These are phyloP conservation scores for Epinephelus cyanopodus DNA, from an alignment of 2,113 vertebrate genomes.

Conservation along the genomic window DNA sequence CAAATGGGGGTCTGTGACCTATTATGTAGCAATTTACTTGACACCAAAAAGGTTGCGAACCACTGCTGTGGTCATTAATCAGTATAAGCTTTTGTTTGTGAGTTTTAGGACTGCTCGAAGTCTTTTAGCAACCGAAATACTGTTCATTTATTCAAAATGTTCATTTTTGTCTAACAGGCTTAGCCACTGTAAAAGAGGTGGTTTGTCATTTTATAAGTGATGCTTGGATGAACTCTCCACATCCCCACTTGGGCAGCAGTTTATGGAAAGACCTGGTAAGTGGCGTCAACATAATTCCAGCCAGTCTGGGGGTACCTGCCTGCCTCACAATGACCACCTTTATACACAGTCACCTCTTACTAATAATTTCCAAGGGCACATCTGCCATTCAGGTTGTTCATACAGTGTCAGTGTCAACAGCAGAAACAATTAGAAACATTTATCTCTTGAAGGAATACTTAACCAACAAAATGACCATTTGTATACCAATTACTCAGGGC, in stretches of 20 bases:
- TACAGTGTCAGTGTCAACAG: neutral
- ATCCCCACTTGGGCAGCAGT: conserved; percentile 34
- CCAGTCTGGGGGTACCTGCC: conserved; percentile 18
- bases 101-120: neutral
- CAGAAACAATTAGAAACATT: neutral
- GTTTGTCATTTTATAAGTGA: conserved; percentile 10
- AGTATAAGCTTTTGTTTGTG: too few species aligned
- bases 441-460: too few species aligned
- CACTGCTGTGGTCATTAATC: too few species aligned
- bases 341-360: conserved; percentile 21
- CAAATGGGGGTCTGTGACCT: too few species aligned
- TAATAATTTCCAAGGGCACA: conserved; percentile 22
- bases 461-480: too few species aligned
- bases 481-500: too few species aligned
- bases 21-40: too few species aligned
- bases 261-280: conserved; percentile 54
- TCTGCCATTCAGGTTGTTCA: conserved; percentile 13
- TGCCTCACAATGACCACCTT: conserved; percentile 25
- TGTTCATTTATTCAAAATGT: neutral
- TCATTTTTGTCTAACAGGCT: neutral
- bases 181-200: conserved; percentile 1
- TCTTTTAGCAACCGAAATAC: neutral
- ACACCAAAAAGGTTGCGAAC: too few species aligned
- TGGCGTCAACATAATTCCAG: conserved; percentile 3
- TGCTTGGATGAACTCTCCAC: conserved; percentile 13